These are phyloP conservation scores for Passerculus sandwichensis DNA, from an alignment of 2,797 vertebrate species.

Conservation along the genomic window DNA sequence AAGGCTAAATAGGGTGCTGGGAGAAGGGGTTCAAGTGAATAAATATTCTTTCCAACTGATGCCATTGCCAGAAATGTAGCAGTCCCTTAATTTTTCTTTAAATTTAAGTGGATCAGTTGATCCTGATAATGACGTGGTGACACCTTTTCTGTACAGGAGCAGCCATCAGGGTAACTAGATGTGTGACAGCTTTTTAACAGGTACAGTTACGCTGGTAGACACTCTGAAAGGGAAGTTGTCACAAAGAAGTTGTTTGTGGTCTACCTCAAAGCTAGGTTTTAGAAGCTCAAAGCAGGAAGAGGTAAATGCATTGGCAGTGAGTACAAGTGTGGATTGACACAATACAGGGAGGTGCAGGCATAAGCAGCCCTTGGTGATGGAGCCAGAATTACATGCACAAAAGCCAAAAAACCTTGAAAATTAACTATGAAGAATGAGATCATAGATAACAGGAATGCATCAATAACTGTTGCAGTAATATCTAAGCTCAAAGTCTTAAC, in stretches of 20 bases:
- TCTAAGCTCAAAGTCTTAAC: background rate
- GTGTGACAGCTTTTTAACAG: background rate
- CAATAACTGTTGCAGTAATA: background rate
- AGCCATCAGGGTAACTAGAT: background rate
- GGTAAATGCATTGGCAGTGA: background rate
- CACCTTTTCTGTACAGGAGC: background rate
- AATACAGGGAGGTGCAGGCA: background rate
- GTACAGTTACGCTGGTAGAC: background rate
- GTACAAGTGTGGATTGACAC: background rate
- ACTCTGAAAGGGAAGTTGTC: background rate
- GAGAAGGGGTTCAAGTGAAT: background rate
- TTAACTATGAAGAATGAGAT: background rate
- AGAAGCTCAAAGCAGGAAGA: background rate
- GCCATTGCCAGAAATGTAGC: background rate
- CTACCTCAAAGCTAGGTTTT: background rate
- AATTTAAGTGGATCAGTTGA: background rate
- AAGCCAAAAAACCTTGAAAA: background rate
- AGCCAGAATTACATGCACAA: background rate
- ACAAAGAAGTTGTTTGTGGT: background rate
- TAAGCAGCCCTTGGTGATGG: background rate
- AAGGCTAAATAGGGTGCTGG: background rate
- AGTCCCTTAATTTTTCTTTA: background rate
- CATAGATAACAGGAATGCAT: background rate
- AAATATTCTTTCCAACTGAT: background rate
- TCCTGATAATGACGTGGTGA: background rate